phyloP scores from a whole-genome alignment of 2,797 vertebrate genomes.

The Vultur gryphus region DNA sequence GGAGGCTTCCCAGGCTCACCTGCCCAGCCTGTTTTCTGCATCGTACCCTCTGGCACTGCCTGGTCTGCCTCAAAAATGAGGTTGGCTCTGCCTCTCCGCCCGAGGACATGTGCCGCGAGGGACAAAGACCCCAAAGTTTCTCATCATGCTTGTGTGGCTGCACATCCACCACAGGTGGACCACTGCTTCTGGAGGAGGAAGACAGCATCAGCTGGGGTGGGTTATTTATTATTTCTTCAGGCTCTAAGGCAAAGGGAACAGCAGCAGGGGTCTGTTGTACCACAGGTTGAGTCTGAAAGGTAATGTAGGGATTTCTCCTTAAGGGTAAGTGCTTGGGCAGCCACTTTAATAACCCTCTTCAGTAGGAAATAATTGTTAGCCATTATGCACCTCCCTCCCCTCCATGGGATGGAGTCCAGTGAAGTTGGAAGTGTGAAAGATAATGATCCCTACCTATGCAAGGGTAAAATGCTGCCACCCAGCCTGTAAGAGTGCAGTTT shows the following conservation, averaged over 20 bases:
- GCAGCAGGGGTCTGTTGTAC: not conserved
- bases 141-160: not conserved
- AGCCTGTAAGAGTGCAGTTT: not conserved
- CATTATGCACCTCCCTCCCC: not conserved
- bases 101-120: not conserved
- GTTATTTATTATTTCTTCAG: not conserved
- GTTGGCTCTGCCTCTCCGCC: not conserved
- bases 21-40: not conserved
- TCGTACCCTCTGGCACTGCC: not conserved
- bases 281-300: not conserved
- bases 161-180: not conserved
- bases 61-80: not conserved
- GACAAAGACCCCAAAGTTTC: not conserved
- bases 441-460: not conserved
- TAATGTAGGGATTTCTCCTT: not conserved
- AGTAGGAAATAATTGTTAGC: not conserved
- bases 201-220: not conserved
- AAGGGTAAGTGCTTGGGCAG: not conserved
- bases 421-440: not conserved
- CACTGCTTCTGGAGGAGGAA: not conserved
- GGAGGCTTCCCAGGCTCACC: not conserved
- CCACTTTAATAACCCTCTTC: not conserved
- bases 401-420: fast-evolving
- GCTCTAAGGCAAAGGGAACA: not conserved
- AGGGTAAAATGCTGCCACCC: not conserved